A percentile compares a stretch with the other conserved stretches of the same genome.
Evolutionary conservation across 2,113 vertebrate species (phyloP).

Genomic region (Gopherus evgoodei): DNA sequence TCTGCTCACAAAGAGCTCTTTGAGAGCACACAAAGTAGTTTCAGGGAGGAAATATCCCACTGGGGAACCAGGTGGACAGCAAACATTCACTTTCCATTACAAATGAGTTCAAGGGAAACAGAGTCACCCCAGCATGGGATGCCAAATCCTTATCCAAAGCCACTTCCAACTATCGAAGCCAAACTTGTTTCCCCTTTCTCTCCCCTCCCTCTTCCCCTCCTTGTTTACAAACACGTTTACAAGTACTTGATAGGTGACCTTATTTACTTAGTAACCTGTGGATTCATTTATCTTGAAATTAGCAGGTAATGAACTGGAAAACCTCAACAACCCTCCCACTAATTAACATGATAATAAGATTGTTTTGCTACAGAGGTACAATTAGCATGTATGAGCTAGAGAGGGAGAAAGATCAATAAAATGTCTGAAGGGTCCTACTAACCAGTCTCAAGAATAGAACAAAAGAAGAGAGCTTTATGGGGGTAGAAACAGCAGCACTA

Average conservation of each 20-base stretch:
- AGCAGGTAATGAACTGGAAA: slow-evolving; percentile 91
- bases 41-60: slow-evolving; percentile 77
- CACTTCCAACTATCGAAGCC: slow-evolving; percentile 75
- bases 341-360: slow-evolving; percentile 92
- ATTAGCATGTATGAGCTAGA: slow-evolving; percentile 85
- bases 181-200: slow-evolving; percentile 69
- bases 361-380: slow-evolving; percentile 87
- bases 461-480: slow-evolving; percentile 75
- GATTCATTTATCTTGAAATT: slow-evolving; percentile 93
- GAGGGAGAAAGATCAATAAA: slow-evolving; percentile 84
- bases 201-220: slow-evolving; percentile 68
- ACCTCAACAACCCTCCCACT: slow-evolving; percentile 88
- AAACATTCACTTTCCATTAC: slow-evolving; percentile 88
- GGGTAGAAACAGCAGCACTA: slow-evolving; percentile 36
- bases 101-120: slow-evolving; percentile 85
- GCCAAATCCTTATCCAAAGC: slow-evolving; percentile 64
- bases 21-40: slow-evolving; percentile 76
- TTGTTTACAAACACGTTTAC: slow-evolving; percentile 93
- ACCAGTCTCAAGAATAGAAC: slow-evolving; percentile 72
- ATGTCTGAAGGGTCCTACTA: slow-evolving; percentile 80
- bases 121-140: slow-evolving; percentile 83
- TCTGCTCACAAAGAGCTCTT: slow-evolving; percentile 84
- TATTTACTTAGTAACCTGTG: slow-evolving; percentile 88
- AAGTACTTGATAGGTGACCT: slow-evolving; percentile 88
- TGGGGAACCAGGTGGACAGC: slow-evolving; percentile 85